Evolutionary conservation across 1,140 invertebrate genomes (phyloP).

Genomic region (Pseudomyrmex flavicornis): DNA sequence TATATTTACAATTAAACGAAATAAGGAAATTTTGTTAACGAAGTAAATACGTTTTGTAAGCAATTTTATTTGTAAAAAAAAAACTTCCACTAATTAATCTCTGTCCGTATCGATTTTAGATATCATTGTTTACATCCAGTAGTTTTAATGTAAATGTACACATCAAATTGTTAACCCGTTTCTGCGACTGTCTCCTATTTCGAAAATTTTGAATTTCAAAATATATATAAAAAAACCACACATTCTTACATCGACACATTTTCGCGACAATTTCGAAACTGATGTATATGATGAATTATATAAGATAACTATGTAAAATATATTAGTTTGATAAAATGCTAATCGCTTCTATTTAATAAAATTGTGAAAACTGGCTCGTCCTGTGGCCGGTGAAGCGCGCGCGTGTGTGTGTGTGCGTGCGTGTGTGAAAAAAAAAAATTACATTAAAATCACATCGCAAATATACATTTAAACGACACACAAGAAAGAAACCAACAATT

Average conservation of each 20-base stretch:
- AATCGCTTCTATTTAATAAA: constrained; percentile 39
- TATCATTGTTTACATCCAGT: constrained; percentile 4
- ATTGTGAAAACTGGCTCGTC: constrained; percentile 30
- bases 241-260: constrained; percentile 42
- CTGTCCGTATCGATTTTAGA: constrained; percentile 15
- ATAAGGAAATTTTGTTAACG: neutral
- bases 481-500: constrained; percentile 39
- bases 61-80: neutral
- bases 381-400: too few species aligned
- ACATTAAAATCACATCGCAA: constrained; percentile 15
- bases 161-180: constrained; percentile 5
- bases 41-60: constrained; percentile 13
- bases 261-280: constrained; percentile 52
- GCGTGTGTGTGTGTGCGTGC: too few species aligned
- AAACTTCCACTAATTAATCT: too few species aligned
- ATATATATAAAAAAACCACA: neutral
- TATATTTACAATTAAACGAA: constrained; percentile 14
- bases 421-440: too few species aligned
- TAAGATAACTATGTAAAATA: constrained; percentile 68
- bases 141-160: neutral
- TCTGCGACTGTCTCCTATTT: neutral
- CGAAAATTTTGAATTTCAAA: neutral
- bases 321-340: constrained; percentile 57
- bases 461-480: constrained; percentile 35
- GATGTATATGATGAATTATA: constrained; percentile 58